These are phyloP conservation scores for Asarcornis scutulata DNA, from an alignment of 2,113 vertebrate species.

Conservation along the genomic window DNA sequence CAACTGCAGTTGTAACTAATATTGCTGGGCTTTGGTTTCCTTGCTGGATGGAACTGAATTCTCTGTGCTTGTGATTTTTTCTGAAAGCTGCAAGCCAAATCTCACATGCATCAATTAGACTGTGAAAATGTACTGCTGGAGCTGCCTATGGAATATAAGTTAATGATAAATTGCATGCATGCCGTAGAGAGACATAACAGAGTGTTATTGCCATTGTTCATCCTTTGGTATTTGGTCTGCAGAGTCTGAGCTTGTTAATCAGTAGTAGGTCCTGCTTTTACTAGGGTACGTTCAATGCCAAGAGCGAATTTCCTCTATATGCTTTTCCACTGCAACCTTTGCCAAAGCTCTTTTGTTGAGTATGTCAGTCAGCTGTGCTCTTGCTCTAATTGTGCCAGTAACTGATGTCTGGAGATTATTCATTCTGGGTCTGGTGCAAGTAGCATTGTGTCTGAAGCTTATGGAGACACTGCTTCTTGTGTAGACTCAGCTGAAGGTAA, in stretches of 20 bases:
- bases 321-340: not conserved
- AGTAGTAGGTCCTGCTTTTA: not conserved
- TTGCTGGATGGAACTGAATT: not conserved
- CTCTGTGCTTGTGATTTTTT: not conserved
- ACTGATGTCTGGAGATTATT: slow-evolving; percentile 30
- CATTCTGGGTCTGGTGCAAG: not conserved
- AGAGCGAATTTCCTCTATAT: slow-evolving; percentile 13
- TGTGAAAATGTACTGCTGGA: slow-evolving; percentile 17
- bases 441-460: not conserved
- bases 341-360: slow-evolving; percentile 41
- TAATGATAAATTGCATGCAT: not conserved
- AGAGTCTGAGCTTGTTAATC: slow-evolving; percentile 36
- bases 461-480: not conserved
- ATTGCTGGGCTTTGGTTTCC: not conserved
- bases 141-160: slow-evolving; percentile 18
- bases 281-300: rapidly evolving
- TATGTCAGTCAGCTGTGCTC: slow-evolving; percentile 26
- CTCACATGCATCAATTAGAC: not conserved
- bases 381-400: slow-evolving; percentile 40
- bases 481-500: not conserved
- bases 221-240: slow-evolving; percentile 25
- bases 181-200: slow-evolving; percentile 27
- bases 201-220: slow-evolving; percentile 38
- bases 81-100: not conserved
- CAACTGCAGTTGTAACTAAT: not conserved